Evolutionary conservation across 2,113 vertebrate genomes (phyloP).

Genomic region (Dissostichus mawsoni): DNA sequence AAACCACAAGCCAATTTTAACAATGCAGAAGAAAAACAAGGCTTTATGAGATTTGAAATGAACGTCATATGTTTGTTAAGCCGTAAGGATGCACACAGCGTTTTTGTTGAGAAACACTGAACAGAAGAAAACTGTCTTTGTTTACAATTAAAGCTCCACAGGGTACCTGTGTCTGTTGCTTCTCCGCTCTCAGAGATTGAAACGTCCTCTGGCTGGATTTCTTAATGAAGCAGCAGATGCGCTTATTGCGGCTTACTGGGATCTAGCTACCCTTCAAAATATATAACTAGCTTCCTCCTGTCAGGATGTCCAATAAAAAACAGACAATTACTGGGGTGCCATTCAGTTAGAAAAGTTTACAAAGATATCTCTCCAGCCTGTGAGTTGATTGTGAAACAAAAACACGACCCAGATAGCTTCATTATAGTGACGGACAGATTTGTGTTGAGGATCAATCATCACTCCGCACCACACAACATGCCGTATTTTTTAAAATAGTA

Average conservation of each 20-base stretch:
- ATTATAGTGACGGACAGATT: constrained; percentile 8
- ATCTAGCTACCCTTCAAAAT: neutral
- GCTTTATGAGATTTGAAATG: constrained; percentile 25
- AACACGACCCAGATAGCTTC: neutral
- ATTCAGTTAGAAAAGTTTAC: constrained; percentile 30
- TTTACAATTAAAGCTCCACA: constrained; percentile 36
- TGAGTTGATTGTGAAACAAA: constrained; percentile 25
- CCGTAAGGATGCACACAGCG: constrained; percentile 20
- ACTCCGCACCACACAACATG: neutral
- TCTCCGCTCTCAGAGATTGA: constrained; percentile 33
- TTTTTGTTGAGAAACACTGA: constrained; percentile 4
- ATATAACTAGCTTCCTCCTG: constrained; percentile 34
- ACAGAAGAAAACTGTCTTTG: constrained; percentile 33
- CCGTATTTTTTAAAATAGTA: neutral
- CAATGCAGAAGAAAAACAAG: neutral
- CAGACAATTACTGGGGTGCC: constrained; percentile 7
- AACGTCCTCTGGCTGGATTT: constrained; percentile 54
- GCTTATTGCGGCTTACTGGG: constrained; percentile 33
- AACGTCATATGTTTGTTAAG: constrained; percentile 23
- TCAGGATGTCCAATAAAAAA: constrained; percentile 39
- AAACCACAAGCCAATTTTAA: constrained; percentile 1
- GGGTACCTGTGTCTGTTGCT: constrained; percentile 30
- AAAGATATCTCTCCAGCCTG: constrained; percentile 10
- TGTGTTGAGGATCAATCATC: constrained; percentile 7
- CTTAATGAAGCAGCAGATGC: constrained; percentile 69